Evolutionary conservation across 2,113 vertebrate species (phyloP), one percentile per base, ranked within the genome.

Genomic region (Gobio gobio): DNA sequence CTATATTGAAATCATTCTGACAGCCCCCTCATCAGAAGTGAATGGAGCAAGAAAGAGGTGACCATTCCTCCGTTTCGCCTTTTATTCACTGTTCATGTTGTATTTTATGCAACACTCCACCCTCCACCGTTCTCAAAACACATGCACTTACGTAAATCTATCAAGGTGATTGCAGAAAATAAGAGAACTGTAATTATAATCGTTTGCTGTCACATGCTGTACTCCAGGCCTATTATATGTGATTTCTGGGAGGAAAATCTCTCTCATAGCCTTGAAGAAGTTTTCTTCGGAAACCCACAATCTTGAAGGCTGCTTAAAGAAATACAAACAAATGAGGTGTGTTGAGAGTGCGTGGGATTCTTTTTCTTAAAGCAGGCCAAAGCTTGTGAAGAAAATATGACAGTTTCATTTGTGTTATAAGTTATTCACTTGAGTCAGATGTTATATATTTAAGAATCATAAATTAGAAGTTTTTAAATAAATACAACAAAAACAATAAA

Each of bases 201-300:
- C 24, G 33, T 49, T 10, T 26, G 36, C 58, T 40, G 33, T n/a
- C 10, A 70, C 10, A 43, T 70, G 66, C 36, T 40, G 18, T 10
- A 43, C 18, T 43, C 66, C 9, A 40, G 10, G 36, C 36, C 36
- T 66, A 33, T 33, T 7, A 40, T 4, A 70, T 22, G 33, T 70
- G 66, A 70, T 70, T 70, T 68, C 64, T 36, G 77, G 26, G 51
- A 40, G 51, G 72, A 49, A 68, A 70, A 81, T 26, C 24, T 78
- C 88, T 88, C 83, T 86, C 85, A 87, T 82, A 84, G 83, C 24
- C 83, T 82, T 68, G 14, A 29, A 81, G 26, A 73, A 79, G 51
- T 45, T 64, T 83, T 77, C 84, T 83, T 79, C 64, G 77, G 56
- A 88, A 88, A 76, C 4, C 10, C 74, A 40, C 83, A 59, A 63